Base-by-base conservation (phyloP, 2,113 vertebrate species). In the Aramus guarauna region DNA sequence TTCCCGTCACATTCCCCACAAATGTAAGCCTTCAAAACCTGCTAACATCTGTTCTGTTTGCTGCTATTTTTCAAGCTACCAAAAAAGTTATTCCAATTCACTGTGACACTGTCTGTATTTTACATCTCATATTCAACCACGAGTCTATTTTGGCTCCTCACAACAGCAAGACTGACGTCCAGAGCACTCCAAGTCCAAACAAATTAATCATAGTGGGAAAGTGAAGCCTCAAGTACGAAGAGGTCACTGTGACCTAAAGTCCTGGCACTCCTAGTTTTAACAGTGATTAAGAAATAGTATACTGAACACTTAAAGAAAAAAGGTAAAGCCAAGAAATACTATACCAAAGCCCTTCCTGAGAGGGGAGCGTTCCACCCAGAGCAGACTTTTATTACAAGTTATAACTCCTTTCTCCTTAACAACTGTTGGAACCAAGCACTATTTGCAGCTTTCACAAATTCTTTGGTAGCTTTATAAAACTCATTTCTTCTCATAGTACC, bases 401-500 rank as follows among this genome's bases (percentile, higher is more conserved):
- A 6, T 24, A 83, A 52, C 6, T 72, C 32, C 13, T 50, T 80
- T 69, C 78, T 71, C 55, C 47, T 53, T 37, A 82, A 73, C 29
- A 78, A 8, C 68, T 73, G 23, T 5, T 72, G 34, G 37, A 91
- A 91, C 2, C 34, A 74, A 95, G 41, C 39, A 26, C 36, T 58
- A 37, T n/a, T 11, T 68, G 62, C 22, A 59, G 39, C 59, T 81
- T 64, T 72, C 58, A 82, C 41, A 77, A 79, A 59, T 19, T 16
- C 58, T 80, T n/a, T 15, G 36, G 37, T 30, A 69, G 41, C 1
- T 4, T 68, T 82, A 45, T 14, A 81, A 58, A 73, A 50, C 10
- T 29, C 4, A 48, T 41, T 81, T 87, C n/a, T 87, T 72, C 88
- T 73, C 41, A 6, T 30, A 50, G 69, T 97, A 99, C 99, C 98